phyloP scores from a whole-genome alignment of 2,113 vertebrate genomes.

The Cyprinus carpio region DNA sequence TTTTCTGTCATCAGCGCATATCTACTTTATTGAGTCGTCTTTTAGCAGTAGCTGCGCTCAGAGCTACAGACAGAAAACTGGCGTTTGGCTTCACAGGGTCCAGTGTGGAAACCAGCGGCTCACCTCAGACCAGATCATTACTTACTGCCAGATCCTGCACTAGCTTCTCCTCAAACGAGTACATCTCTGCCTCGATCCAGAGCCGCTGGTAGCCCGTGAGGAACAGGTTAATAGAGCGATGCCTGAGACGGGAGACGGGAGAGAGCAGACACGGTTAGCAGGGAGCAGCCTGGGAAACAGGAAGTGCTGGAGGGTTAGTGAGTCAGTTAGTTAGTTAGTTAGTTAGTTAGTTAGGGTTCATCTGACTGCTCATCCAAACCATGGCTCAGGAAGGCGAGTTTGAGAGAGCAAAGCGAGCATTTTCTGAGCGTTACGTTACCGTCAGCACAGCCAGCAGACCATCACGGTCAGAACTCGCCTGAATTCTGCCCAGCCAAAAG shows the following conservation, averaged over 20 bases:
- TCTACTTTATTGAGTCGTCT: too few relatives aligned
- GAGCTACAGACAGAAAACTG: neutral
- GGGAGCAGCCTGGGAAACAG: slow-evolving; percentile 61
- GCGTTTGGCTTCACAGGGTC: neutral
- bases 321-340: slow-evolving; percentile 82
- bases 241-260: slow-evolving; percentile 84
- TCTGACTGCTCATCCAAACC: slow-evolving; percentile 80
- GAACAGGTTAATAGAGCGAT: slow-evolving; percentile 99
- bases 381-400: slow-evolving; percentile 70
- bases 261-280: slow-evolving; percentile 82
- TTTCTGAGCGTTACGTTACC: slow-evolving; percentile 88
- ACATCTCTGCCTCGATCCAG: slow-evolving; percentile 99
- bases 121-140: slow-evolving; percentile 64
- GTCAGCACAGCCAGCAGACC: slow-evolving; percentile 96
- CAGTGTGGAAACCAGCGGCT: neutral
- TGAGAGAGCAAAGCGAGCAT: slow-evolving; percentile 59
- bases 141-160: slow-evolving; percentile 99
- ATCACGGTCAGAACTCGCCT: slow-evolving; percentile 94
- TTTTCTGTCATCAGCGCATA: too few relatives aligned
- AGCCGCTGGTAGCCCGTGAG: slow-evolving; percentile 99
- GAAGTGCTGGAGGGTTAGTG: slow-evolving; percentile 66
- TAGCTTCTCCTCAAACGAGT: slow-evolving; percentile 99
- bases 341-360: slow-evolving; percentile 63
- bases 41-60: neutral
- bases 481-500: slow-evolving; percentile 96